A percentile compares a stretch with the other conserved stretches of the same genome.
Evolutionary conservation across 2,888 invertebrate species (phyloP).

Genomic region (Ferdinandea cuprea): DNA sequence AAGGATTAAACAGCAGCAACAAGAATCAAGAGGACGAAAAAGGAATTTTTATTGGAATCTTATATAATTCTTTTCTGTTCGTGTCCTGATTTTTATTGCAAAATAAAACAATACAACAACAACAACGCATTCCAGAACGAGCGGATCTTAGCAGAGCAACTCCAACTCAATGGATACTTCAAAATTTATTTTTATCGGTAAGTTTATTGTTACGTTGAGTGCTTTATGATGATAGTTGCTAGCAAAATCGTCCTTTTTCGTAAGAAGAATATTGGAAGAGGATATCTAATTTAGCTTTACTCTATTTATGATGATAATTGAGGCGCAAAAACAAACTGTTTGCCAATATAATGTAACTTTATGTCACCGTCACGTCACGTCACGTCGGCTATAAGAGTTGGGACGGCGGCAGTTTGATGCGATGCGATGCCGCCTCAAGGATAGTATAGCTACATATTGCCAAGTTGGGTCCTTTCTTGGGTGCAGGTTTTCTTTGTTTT

Average conservation of each 20-base stretch:
- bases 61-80: constrained; percentile 8
- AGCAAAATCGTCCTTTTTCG: too few species aligned
- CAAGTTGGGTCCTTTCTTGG: constrained; percentile 26
- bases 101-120: constrained; percentile 16
- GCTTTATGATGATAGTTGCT: neutral
- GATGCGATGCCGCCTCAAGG: too few species aligned
- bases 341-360: neutral
- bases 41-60: constrained; percentile 35
- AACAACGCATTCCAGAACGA: constrained; percentile 17
- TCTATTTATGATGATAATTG: neutral
- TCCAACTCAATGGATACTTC: constrained; percentile 73
- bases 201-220: constrained; percentile 33
- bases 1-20: constrained; percentile 33
- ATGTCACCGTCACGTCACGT: constrained; percentile 17
- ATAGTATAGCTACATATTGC: too few species aligned
- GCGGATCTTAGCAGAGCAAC: constrained; percentile 43
- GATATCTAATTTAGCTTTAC: constrained; percentile 27
- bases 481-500: constrained; percentile 1
- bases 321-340: neutral
- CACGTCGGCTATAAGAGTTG: neutral
- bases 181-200: constrained; percentile 74
- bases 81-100: constrained; percentile 45
- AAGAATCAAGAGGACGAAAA: neutral
- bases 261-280: too few species aligned
- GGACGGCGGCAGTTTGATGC: too few species aligned